Conservation (phyloP, 2,888 invertebrate genomes). For the Koerneria pararmatus region DNA sequence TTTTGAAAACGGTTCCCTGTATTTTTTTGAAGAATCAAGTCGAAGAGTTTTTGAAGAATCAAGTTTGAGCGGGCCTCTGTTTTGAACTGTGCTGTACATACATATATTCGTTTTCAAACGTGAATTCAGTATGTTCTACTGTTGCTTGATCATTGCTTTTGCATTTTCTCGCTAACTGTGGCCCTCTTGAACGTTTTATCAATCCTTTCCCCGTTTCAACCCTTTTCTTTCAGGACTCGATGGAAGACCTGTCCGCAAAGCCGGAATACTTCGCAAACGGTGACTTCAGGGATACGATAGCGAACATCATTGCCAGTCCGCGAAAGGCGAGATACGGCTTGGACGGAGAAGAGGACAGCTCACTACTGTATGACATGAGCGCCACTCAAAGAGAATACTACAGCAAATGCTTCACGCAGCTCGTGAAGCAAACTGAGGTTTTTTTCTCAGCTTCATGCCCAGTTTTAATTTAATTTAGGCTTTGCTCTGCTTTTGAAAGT, state of each 20-base stretch:
- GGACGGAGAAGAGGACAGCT: slow-evolving; percentile 26
- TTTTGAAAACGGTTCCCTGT: no score
- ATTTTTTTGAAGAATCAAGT: no score
- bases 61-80: no score
- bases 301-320: slow-evolving; percentile 36
- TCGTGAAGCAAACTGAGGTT: slow-evolving; percentile 42
- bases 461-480: slow-evolving; percentile 10
- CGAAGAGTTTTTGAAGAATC: no score
- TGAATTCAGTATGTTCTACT: background rate
- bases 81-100: no score
- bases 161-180: background rate
- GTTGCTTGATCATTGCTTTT: background rate
- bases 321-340: background rate
- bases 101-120: no score
- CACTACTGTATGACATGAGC: slow-evolving; percentile 43
- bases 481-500: no score
- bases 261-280: slow-evolving; percentile 42
- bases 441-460: background rate
- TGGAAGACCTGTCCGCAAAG: slow-evolving; percentile 28
- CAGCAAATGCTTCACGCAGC: slow-evolving; percentile 49
- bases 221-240: no score
- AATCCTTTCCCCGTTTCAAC: no score
- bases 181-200: background rate
- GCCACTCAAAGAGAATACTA: slow-evolving; percentile 56
- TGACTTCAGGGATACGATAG: slow-evolving; percentile 41